Evolutionary conservation across 2,113 vertebrate genomes (phyloP), one percentile per base, ranked within the genome.

Genomic region (Spea multiplicata): DNA sequence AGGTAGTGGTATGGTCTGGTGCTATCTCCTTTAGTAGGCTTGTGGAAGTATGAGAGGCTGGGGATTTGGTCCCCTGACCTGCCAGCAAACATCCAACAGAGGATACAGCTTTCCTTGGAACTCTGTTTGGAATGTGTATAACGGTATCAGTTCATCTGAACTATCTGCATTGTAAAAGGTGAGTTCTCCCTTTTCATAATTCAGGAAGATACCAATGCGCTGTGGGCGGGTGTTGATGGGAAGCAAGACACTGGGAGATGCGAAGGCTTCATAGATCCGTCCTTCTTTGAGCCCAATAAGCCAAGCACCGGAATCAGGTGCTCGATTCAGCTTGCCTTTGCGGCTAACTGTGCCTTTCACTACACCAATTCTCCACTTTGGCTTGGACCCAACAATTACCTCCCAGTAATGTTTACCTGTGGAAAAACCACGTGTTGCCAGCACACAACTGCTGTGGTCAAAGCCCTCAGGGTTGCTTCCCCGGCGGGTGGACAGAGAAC

Each of bases 341-440:
- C 93, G 91, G 74, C 86, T 88, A 12, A 88, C 85, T 0, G 91
- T 94, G 75, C 91, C 93, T 83, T 94, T 95, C 83, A 94, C 89
- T 78, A 95, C 76, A 3, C 93, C 94, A 10, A 94, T 82, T 1
- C 91, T 91, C 94, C 94, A 95, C 83, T 92, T 90, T 1, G 87
- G 92, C 88, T 94, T 94, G 84, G 81, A 82, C n/a, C 90, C 93
- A 57, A 95, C 94, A 0, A 88, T 87, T 65, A 95, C 92, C 84
- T 96, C 92, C 94, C 94, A 96, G 89, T 93, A 94, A 85, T 96
- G 95, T 74, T 91, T 92, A 16, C 94, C 93, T 0, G 91, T 93
- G 67, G 93, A 94, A 86, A 95, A 96, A 76, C 94, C 94, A 45
- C 84, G 88, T 83, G 74, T 90, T 83, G 92, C 87, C 66, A 95